These are phyloP conservation scores for Petrophora chlorosata DNA, from an alignment of 2,888 invertebrate genomes.

Conservation along the genomic window DNA sequence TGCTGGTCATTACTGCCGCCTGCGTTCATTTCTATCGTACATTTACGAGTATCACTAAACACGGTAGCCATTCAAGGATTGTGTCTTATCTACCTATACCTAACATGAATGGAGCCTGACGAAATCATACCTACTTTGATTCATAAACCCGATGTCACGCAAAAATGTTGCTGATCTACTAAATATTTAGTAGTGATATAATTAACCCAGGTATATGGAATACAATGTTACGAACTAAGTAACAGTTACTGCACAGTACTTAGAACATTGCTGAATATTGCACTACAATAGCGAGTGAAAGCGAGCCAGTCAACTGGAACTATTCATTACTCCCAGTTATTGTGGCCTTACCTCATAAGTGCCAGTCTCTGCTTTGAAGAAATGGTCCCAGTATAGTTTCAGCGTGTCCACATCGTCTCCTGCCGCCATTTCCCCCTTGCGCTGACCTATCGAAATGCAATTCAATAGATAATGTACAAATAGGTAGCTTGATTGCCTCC, in stretches of 20 bases:
- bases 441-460: conserved; percentile 48
- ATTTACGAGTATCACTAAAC: background rate
- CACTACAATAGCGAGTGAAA: conserved; percentile 10
- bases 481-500: too few relatives aligned
- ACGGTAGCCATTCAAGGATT: too few relatives aligned
- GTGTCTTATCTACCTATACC: too few relatives aligned
- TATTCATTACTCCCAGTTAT: too few relatives aligned
- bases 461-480: conserved; percentile 18
- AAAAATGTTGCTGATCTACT: too few relatives aligned
- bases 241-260: background rate
- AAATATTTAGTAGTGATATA: too few relatives aligned
- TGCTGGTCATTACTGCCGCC: too few relatives aligned
- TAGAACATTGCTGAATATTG: conserved; percentile 1
- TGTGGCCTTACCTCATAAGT: conserved; percentile 82
- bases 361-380: conserved; percentile 85
- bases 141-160: too few relatives aligned
- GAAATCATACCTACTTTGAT: too few relatives aligned
- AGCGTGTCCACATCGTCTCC: conserved; percentile 64
- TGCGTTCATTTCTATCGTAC: background rate
- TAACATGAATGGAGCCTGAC: too few relatives aligned
- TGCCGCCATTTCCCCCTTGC: conserved; percentile 56
- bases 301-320: conserved; percentile 9
- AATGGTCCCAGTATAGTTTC: conserved; percentile 84
- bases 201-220: too few relatives aligned
- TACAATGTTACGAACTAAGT: too few relatives aligned